phyloP scores from a whole-genome alignment of 1,140 invertebrate genomes.

The Drosophila kurseongensis region DNA sequence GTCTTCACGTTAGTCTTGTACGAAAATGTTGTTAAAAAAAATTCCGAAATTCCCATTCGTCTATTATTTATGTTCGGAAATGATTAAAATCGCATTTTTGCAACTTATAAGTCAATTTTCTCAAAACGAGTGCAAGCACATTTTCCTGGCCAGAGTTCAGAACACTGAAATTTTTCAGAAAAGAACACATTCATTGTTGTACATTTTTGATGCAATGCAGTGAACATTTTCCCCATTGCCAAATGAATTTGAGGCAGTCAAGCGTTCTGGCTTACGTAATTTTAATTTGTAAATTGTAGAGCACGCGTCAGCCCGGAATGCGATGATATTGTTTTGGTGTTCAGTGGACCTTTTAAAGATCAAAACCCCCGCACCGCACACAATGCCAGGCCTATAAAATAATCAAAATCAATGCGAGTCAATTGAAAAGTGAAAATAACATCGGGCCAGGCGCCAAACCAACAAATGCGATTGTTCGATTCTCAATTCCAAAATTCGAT shows the following conservation, averaged over 20 bases:
- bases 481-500: constrained; percentile 6
- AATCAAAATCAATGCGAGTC: constrained; percentile 78
- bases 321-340: constrained; percentile 16
- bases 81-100: too few relatives aligned
- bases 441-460: constrained; percentile 56
- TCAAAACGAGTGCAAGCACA: too few relatives aligned
- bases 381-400: constrained; percentile 39
- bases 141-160: too few relatives aligned
- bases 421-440: constrained; percentile 66
- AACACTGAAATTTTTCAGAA: too few relatives aligned
- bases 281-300: constrained; percentile 53
- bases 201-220: too few relatives aligned
- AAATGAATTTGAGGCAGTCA: constrained; percentile 16
- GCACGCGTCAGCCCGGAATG: constrained; percentile 61
- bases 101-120: too few relatives aligned
- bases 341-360: constrained; percentile 61
- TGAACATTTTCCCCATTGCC: neutral
- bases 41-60: too few relatives aligned
- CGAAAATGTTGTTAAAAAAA: too few relatives aligned
- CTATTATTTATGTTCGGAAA: too few relatives aligned
- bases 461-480: constrained; percentile 41
- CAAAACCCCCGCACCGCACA: constrained; percentile 25
- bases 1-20: too few relatives aligned
- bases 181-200: too few relatives aligned
- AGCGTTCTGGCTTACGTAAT: constrained; percentile 42